These are phyloP conservation scores for Mya arenaria DNA, from an alignment of 1,140 invertebrate genomes.

Conservation along the genomic window DNA sequence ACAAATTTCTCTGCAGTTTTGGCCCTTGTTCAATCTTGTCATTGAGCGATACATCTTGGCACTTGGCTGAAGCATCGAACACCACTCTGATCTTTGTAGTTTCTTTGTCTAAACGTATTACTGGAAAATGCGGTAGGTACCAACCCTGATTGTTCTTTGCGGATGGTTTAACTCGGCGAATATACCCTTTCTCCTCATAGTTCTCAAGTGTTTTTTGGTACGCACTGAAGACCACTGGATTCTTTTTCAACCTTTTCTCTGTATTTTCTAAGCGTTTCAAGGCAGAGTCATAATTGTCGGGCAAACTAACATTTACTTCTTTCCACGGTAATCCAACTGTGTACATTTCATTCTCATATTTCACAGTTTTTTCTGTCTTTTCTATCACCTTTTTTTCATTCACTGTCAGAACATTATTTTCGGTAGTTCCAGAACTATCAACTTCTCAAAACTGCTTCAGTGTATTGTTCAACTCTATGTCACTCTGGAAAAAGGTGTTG, in stretches of 20 bases:
- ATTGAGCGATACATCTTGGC: constrained; percentile 46
- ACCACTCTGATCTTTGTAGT: constrained; percentile 56
- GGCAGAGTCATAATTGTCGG: not conserved
- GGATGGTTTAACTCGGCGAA: not conserved
- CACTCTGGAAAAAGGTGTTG: not conserved
- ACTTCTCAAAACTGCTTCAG: constrained; percentile 24
- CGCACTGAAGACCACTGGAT: not conserved
- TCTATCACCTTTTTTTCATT: not conserved
- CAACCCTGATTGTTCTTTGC: not conserved
- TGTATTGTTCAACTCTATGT: not conserved
- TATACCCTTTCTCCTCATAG: not conserved
- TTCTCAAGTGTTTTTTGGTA: constrained; percentile 13
- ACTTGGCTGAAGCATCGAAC: constrained; percentile 49
- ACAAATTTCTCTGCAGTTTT: constrained; percentile 74
- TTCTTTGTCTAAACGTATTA: constrained; percentile 31
- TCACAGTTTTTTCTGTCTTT: not conserved
- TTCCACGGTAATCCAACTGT: constrained; percentile 48
- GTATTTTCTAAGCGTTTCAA: constrained; percentile 9
- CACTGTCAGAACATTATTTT: not conserved
- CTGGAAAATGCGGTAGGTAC: constrained; percentile 56
- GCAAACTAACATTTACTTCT: not conserved
- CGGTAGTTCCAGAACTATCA: not conserved
- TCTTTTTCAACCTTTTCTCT: constrained; percentile 28
- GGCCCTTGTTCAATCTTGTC: constrained; percentile 68
- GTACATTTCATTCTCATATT: constrained; percentile 1